Evolutionary conservation across 2,113 vertebrate genomes (phyloP).

Genomic region (Mirounga angustirostris): DNA sequence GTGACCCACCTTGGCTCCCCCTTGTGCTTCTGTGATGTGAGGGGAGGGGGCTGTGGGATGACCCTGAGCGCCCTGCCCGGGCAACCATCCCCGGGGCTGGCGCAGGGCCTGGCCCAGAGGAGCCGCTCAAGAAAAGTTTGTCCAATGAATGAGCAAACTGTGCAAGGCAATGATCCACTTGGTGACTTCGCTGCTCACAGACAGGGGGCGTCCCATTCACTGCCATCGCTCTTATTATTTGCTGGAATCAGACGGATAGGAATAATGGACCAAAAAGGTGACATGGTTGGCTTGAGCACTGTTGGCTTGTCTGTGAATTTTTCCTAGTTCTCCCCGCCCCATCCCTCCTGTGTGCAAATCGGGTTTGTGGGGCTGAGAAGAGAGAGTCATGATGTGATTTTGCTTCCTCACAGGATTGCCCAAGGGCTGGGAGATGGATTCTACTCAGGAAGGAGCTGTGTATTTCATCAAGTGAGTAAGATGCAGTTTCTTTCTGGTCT

Average conservation of each 20-base stretch:
- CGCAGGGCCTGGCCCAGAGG: not conserved
- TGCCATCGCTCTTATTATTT: not conserved
- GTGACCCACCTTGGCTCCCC: not conserved
- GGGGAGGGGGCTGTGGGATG: not conserved
- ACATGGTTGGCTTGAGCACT: too few relatives aligned
- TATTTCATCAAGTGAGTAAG: conserved; percentile 91
- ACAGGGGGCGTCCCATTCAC: not conserved
- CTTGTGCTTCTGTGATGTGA: not conserved
- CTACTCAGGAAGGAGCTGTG: conserved; percentile 83
- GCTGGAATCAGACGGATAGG: not conserved
- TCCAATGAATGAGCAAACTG: not conserved
- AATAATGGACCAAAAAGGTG: not conserved
- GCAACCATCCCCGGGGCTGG: not conserved
- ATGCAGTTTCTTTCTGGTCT: not conserved
- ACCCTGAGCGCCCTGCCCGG: not conserved
- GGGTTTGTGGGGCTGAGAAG: too few relatives aligned
- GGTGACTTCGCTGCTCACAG: not conserved
- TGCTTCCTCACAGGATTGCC: conserved; percentile 85
- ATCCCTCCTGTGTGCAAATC: not conserved
- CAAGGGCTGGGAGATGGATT: conserved; percentile 89
- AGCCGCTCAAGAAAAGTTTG: not conserved
- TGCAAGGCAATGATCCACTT: not conserved
- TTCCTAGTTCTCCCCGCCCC: not conserved
- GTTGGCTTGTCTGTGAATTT: not conserved
- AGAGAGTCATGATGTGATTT: not conserved